phyloP scores from a whole-genome alignment of 2,113 vertebrate species.

The Hepsetus odoe region DNA sequence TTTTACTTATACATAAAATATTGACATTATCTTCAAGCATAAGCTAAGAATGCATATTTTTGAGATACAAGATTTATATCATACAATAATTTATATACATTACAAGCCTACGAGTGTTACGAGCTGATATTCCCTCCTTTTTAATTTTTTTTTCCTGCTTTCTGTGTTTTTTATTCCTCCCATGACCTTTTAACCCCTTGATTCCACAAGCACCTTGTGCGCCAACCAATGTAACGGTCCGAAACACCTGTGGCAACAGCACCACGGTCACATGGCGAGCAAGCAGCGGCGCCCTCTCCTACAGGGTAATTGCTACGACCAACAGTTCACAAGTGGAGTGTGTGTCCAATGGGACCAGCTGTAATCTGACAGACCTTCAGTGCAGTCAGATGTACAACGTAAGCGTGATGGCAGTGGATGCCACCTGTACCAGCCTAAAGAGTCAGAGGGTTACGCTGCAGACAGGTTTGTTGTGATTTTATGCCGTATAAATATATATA shows the following conservation, averaged over 20 bases:
- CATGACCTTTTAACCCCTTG: not conserved
- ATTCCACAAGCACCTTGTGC: conserved; percentile 68
- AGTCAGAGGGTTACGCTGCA: conserved; percentile 51
- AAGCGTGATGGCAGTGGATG: conserved; percentile 57
- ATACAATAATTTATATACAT: too few species aligned
- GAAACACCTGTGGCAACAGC: conserved; percentile 60
- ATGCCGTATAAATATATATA: too few species aligned
- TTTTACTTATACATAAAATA: too few species aligned
- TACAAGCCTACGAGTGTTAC: too few species aligned
- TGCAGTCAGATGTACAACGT: conserved; percentile 71
- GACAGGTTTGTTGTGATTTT: conserved; percentile 64
- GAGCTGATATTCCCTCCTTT: too few species aligned
- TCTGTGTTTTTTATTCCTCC: too few species aligned
- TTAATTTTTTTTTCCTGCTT: too few species aligned
- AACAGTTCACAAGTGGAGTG: conserved; percentile 41
- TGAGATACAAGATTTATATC: too few species aligned
- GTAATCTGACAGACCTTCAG: conserved; percentile 59
- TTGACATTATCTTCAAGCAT: not conserved
- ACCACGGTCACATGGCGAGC: conserved; percentile 65
- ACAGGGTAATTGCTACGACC: conserved; percentile 55
- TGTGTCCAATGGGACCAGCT: conserved; percentile 61
- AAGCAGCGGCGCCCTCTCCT: conserved; percentile 65
- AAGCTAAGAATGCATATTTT: too few species aligned
- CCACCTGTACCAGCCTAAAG: conserved; percentile 63
- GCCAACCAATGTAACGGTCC: conserved; percentile 61